Evolutionary conservation across 2,797 vertebrate genomes (phyloP), one percentile per base, ranked within the genome.

Genomic region (Eurystomus glaucurus): DNA sequence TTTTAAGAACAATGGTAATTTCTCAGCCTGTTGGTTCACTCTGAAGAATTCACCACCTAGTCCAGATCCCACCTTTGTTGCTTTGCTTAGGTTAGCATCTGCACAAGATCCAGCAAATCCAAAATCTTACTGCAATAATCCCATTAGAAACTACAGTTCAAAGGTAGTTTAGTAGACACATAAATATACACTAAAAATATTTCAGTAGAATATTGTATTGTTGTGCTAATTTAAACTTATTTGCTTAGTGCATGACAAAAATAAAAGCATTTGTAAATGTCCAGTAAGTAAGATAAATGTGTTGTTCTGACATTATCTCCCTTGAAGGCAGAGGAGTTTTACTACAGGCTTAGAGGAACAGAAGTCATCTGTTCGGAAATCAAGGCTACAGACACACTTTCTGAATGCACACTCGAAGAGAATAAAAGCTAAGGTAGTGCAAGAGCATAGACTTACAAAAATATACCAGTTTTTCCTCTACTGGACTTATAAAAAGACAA

Each of bases 1-100:
- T 93, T 91, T 82, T 60, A 74, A 83, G 71, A 86, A 62, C 75
- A 68, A 52, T n/a, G 20, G 7, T 50, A 25, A 41, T 19, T 69
- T 39, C 26, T 87, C 43, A 55, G 31, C 39, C 45, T 43, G 9
- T 61, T 72, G 41, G 43, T 78, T 92, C 3, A 3, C 26, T 89
- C 35, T 68, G 41, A 89, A 20, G 29, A 72, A 65, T 29, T 79
- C 43, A 11, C 26, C 4, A 6, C 55, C 26, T 45, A 64, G 31
- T 31, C 39, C 37, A 69, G 26, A n/a, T 43, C 20, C 25, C 46
- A n/a, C 14, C 26, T 39, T 51, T 33, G 46, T 35, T 61, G 61
- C 8, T 50, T 70, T 45, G 35, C 16, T 61, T 79, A 58, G 14
- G 12, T 9, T 6, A 66, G 5, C 57, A 55, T 25, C 45, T 71